A percentile compares a stretch with the other conserved stretches of the same genome.
phyloP scores from a whole-genome alignment of 2,113 vertebrate genomes.

The Xiphorhynchus elegans region DNA sequence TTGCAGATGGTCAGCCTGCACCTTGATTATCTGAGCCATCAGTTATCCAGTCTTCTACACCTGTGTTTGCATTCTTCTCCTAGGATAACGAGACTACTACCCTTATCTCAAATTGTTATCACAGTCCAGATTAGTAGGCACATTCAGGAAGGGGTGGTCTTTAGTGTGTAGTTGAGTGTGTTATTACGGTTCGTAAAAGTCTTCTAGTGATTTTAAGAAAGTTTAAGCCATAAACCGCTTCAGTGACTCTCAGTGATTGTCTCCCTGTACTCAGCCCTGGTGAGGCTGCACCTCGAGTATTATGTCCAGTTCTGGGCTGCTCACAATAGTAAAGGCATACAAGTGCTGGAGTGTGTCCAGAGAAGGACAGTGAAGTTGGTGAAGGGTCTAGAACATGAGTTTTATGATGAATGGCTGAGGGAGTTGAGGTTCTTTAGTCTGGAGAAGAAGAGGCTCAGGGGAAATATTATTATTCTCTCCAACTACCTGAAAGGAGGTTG shows the following conservation, averaged over 20 bases:
- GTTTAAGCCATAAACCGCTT: background rate
- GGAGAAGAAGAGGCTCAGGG: background rate
- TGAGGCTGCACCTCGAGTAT: accelerated
- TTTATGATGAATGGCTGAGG: accelerated
- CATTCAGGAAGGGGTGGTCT: background rate
- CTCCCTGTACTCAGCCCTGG: accelerated
- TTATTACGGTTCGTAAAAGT: background rate
- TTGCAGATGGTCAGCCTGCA: background rate
- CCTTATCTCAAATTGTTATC: background rate
- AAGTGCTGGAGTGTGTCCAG: accelerated
- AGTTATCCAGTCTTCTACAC: background rate
- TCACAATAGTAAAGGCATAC: background rate
- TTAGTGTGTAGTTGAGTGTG: background rate
- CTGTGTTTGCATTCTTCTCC: background rate
- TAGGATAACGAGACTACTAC: background rate
- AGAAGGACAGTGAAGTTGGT: accelerated
- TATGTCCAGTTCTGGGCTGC: background rate
- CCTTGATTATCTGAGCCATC: background rate
- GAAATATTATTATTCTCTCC: accelerated
- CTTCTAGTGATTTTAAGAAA: background rate
- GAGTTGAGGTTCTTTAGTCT: background rate
- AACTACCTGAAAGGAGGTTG: background rate
- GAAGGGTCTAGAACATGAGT: background rate
- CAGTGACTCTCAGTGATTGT: background rate
- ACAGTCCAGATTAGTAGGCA: background rate